Evolutionary conservation across 2,113 vertebrate genomes (phyloP).

Genomic region (Calonectris borealis): DNA sequence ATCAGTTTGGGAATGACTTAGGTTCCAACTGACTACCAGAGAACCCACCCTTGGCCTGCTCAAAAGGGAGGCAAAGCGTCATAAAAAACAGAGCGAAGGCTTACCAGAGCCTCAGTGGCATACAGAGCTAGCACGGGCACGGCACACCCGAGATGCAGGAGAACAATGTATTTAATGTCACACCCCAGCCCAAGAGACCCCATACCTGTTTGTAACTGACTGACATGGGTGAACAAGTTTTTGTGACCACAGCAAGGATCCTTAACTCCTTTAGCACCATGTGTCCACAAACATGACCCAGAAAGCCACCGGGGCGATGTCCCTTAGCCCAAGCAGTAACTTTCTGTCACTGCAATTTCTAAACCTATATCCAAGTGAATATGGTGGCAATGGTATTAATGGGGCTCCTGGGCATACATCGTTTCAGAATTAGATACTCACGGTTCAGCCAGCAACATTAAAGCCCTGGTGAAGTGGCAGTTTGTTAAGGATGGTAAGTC

Average conservation of each 20-base stretch:
- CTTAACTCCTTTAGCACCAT: background rate
- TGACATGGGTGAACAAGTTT: background rate
- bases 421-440: background rate
- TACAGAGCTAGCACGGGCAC: accelerated
- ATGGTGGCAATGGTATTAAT: background rate
- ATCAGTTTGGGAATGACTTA: background rate
- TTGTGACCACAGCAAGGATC: background rate
- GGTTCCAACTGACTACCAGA: background rate
- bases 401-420: background rate
- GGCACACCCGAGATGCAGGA: background rate
- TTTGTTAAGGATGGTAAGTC: background rate
- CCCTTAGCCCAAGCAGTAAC: background rate
- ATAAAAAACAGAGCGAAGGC: background rate
- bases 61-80: background rate
- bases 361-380: background rate
- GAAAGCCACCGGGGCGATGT: background rate
- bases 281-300: accelerated
- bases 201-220: background rate
- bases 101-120: background rate
- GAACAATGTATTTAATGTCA: background rate
- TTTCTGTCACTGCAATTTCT: background rate
- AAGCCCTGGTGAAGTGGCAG: background rate
- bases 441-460: background rate
- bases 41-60: background rate
- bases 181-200: background rate